phyloP scores from a whole-genome alignment of 2,797 vertebrate species.

The Geotrypetes seraphini region DNA sequence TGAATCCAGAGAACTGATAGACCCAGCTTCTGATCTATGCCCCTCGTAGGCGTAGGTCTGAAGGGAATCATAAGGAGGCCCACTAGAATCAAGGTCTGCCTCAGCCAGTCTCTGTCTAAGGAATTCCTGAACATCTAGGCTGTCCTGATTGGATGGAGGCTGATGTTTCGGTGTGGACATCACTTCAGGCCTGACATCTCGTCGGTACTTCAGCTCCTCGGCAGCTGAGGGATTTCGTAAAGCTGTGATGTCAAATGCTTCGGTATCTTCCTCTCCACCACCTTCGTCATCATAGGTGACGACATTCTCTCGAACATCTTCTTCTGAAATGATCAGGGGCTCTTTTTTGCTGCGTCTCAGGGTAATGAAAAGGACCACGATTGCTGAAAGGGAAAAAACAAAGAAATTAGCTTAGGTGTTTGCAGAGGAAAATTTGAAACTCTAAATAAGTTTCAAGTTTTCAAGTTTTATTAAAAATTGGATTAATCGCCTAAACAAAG shows the following conservation, averaged over 20 bases:
- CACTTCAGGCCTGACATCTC: slow-evolving; percentile 80
- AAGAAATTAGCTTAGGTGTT: slow-evolving; percentile 31
- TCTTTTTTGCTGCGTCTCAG: slow-evolving; percentile 88
- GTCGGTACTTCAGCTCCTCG: slow-evolving; percentile 82
- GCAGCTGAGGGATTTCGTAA: slow-evolving; percentile 85
- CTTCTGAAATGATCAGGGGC: slow-evolving; percentile 89
- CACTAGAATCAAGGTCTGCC: slow-evolving; percentile 79
- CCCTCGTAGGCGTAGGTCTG: slow-evolving; percentile 97
- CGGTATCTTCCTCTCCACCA: slow-evolving; percentile 91
- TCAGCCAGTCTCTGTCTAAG: slow-evolving; percentile 82
- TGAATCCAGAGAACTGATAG: slow-evolving; percentile 88
- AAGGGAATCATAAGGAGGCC: slow-evolving; percentile 90
- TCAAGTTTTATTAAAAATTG: no score
- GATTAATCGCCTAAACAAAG: no score
- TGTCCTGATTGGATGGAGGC: slow-evolving; percentile 53
- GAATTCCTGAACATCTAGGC: slow-evolving; percentile 79
- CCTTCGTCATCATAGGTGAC: slow-evolving; percentile 96
- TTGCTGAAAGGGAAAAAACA: slow-evolving; percentile 59
- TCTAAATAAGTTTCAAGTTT: no score
- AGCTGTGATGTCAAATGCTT: slow-evolving; percentile 94
- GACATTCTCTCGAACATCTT: slow-evolving; percentile 91
- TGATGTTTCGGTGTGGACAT: slow-evolving; percentile 45
- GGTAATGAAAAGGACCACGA: slow-evolving; percentile 91
- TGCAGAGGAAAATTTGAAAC: not conserved
- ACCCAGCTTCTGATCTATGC: slow-evolving; percentile 79